These are phyloP conservation scores for Anticlea derivata DNA, from an alignment of 2,888 invertebrate species.

Conservation along the genomic window DNA sequence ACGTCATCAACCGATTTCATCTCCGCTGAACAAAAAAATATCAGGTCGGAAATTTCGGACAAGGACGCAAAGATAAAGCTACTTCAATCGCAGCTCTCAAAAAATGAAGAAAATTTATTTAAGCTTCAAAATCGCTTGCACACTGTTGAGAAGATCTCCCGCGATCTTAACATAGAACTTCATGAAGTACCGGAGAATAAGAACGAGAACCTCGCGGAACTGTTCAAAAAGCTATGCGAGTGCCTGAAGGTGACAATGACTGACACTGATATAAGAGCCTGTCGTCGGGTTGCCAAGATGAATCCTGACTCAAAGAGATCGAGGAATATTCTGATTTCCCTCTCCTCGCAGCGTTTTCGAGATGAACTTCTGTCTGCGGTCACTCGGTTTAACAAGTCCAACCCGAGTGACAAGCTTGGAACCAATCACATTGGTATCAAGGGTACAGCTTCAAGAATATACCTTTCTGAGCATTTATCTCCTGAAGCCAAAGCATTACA, in stretches of 20 bases:
- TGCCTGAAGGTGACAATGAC: constrained; percentile 4
- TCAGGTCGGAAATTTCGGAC: background rate
- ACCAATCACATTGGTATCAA: constrained; percentile 19
- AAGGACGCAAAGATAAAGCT: background rate
- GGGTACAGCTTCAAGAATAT: constrained; percentile 2
- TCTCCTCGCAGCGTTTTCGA: constrained; percentile 22
- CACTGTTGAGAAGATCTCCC: constrained; percentile 20
- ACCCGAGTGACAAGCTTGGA: constrained; percentile 11
- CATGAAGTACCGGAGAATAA: constrained; percentile 27
- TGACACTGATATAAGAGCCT: constrained; percentile 14
- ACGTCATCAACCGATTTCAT: constrained; percentile 24
- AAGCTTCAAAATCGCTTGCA: constrained; percentile 15
- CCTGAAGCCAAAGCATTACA: constrained; percentile 25
- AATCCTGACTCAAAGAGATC: constrained; percentile 22
- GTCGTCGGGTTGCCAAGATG: constrained; percentile 26
- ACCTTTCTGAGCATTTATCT: constrained; percentile 25
- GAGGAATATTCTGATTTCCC: constrained; percentile 18
- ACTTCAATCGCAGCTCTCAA: constrained; percentile 1
- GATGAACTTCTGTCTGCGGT: constrained; percentile 21
- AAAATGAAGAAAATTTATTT: background rate
- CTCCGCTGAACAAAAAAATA: constrained; percentile 9
- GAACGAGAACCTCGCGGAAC: constrained; percentile 11
- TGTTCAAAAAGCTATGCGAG: constrained; percentile 25
- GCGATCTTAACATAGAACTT: constrained; percentile 26
- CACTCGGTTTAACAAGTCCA: constrained; percentile 25